These are phyloP conservation scores for Sphenopsis melanotis DNA, from an alignment of 2,797 vertebrate genomes.

Conservation along the genomic window DNA sequence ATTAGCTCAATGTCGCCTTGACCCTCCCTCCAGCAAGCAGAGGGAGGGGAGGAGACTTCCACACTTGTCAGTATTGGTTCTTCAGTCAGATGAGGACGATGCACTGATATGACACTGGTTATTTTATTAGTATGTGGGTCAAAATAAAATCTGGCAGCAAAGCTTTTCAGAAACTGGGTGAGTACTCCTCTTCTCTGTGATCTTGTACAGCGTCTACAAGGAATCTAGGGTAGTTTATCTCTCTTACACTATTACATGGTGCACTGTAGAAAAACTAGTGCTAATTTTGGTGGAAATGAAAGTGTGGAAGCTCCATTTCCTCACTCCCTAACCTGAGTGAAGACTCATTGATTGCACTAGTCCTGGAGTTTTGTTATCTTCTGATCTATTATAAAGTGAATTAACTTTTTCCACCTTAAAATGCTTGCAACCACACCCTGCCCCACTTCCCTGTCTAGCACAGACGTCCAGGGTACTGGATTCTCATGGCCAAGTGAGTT, in stretches of 20 bases:
- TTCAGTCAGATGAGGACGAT: slow-evolving; percentile 31
- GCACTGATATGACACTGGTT: slow-evolving; percentile 46
- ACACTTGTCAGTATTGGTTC: slow-evolving; percentile 50
- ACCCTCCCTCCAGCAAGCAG: slow-evolving; percentile 43
- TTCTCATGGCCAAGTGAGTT: neutral
- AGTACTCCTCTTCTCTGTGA: neutral
- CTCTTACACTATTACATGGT: neutral
- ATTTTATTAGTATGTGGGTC: slow-evolving; percentile 15
- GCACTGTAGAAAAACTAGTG: neutral
- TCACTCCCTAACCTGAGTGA: neutral
- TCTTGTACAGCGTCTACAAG: neutral
- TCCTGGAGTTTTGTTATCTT: neutral
- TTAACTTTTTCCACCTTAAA: slow-evolving; percentile 9
- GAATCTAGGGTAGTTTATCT: neutral
- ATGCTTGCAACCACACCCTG: neutral
- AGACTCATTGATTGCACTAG: neutral
- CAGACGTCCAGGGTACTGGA: neutral
- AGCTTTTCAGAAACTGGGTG: neutral
- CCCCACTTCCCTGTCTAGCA: neutral
- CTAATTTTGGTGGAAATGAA: neutral
- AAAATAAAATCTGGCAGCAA: slow-evolving; percentile 54
- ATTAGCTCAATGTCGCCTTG: neutral
- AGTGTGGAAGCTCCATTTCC: neutral
- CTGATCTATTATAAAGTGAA: neutral
- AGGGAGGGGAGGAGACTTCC: slow-evolving; percentile 41